Conservation (phyloP, 2,113 vertebrate genomes). For the Sisor rabdophorus region DNA sequence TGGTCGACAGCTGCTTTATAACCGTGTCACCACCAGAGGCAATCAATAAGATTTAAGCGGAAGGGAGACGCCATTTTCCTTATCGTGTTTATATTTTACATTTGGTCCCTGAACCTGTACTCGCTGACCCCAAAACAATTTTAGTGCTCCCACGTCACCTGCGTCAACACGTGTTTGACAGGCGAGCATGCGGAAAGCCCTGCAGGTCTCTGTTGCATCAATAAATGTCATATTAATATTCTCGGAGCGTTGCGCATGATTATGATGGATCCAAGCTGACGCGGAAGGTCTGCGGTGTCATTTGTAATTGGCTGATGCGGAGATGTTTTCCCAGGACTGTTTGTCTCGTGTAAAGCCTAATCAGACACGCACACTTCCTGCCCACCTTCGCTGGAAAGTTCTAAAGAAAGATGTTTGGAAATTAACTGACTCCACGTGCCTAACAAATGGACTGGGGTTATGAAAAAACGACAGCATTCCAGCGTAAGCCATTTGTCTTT, state of each 20-base stretch:
- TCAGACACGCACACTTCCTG: conserved; percentile 57
- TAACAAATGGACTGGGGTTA: background rate
- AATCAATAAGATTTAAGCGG: background rate
- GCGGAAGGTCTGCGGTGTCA: conserved; percentile 52
- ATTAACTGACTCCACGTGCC: no score
- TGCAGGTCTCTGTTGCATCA: conserved; percentile 42
- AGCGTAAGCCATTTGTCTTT: no score
- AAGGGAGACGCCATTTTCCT: background rate
- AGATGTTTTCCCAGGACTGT: conserved; percentile 37
- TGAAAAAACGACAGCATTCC: background rate
- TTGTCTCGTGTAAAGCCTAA: conserved; percentile 59
- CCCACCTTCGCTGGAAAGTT: conserved; percentile 47
- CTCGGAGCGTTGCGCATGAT: conserved; percentile 34
- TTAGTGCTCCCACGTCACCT: conserved; percentile 13
- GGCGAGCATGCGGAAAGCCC: background rate
- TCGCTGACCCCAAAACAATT: conserved; percentile 40
- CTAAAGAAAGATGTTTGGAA: no score
- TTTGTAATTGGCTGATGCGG: conserved; percentile 60
- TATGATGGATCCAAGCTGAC: conserved; percentile 63
- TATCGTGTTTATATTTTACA: conserved; percentile 3
- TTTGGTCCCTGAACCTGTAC: background rate
- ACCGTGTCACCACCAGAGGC: background rate
- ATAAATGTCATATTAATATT: conserved; percentile 49
- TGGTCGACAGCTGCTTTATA: background rate
- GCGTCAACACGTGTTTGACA: conserved; percentile 10